Percentiles rank a stretch among this genome's conserved stretches.
These are phyloP conservation scores for Drosophila subpulchrella DNA, from an alignment of 1,140 invertebrate species.

Conservation along the genomic window DNA sequence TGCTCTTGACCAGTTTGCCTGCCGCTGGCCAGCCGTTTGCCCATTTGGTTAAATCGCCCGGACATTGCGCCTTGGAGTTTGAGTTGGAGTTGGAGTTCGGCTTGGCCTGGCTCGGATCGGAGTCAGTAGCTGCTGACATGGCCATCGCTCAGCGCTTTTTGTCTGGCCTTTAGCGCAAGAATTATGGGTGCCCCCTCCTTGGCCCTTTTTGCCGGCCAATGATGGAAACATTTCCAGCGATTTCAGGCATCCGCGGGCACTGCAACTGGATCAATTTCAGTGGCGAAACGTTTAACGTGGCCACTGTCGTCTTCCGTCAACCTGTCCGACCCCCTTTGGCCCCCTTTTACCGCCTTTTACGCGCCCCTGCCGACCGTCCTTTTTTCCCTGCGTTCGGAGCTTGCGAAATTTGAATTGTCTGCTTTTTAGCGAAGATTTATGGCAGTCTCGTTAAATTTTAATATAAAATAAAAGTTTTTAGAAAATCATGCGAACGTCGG, in stretches of 20 bases:
- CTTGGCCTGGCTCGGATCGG: neutral
- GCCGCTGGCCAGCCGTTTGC: conserved; percentile 33
- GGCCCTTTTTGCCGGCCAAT: conserved; percentile 34
- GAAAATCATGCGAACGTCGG: conserved; percentile 53
- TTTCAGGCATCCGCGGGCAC: conserved; percentile 60
- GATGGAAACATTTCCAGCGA: conserved; percentile 75
- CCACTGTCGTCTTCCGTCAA: conserved; percentile 60
- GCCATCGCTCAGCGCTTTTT: conserved; percentile 64
- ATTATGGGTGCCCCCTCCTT: conserved; percentile 66
- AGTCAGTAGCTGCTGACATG: conserved; percentile 58
- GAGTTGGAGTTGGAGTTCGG: neutral
- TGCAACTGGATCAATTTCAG: conserved; percentile 84
- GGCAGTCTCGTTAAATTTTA: conserved; percentile 83
- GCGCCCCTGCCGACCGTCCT: conserved; percentile 2
- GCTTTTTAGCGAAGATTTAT: conserved; percentile 83
- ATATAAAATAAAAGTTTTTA: conserved; percentile 83
- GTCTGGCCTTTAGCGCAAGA: conserved; percentile 77
- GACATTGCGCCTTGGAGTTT: conserved; percentile 29
- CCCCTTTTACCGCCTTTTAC: neutral
- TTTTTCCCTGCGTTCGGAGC: conserved; percentile 1
- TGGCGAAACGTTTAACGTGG: conserved; percentile 62
- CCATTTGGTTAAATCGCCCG: conserved; percentile 76
- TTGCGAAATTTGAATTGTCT: conserved; percentile 81
- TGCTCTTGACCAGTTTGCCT: conserved; percentile 41
- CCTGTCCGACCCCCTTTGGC: conserved; percentile 15